phyloP scores from a whole-genome alignment of 2,113 vertebrate genomes.

The Apus apus region DNA sequence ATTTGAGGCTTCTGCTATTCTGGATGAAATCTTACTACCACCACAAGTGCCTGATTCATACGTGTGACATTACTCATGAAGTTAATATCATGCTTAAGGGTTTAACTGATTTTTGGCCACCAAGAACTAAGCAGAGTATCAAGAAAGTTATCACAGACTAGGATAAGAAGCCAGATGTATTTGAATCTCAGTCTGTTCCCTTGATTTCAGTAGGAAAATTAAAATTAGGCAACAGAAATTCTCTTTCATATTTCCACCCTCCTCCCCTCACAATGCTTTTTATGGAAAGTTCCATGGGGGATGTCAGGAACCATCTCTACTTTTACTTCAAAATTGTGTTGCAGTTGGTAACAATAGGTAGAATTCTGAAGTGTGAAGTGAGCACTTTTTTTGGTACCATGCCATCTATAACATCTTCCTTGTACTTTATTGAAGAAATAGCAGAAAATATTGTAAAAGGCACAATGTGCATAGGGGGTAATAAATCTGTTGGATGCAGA shows the following conservation, averaged over 20 bases:
- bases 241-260: background rate
- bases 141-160: background rate
- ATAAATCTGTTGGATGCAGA: slow-evolving; percentile 69
- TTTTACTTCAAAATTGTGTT: background rate
- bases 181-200: background rate
- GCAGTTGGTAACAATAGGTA: background rate
- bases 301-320: background rate
- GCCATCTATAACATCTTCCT: background rate
- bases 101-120: background rate
- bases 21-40: background rate
- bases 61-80: background rate
- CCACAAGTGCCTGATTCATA: fast-evolving
- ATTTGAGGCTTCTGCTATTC: background rate
- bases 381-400: background rate
- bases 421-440: slow-evolving; percentile 41
- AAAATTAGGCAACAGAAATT: background rate
- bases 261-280: background rate
- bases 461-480: slow-evolving; percentile 25
- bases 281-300: background rate
- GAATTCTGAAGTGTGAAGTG: background rate
- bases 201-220: background rate
- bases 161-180: background rate
- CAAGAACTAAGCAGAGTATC: background rate
- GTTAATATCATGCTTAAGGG: background rate
- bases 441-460: slow-evolving; percentile 50